Evolutionary conservation across 2,113 vertebrate species (phyloP), one percentile per base, ranked within the genome.

Genomic region (Deroptyus accipitrinus): DNA sequence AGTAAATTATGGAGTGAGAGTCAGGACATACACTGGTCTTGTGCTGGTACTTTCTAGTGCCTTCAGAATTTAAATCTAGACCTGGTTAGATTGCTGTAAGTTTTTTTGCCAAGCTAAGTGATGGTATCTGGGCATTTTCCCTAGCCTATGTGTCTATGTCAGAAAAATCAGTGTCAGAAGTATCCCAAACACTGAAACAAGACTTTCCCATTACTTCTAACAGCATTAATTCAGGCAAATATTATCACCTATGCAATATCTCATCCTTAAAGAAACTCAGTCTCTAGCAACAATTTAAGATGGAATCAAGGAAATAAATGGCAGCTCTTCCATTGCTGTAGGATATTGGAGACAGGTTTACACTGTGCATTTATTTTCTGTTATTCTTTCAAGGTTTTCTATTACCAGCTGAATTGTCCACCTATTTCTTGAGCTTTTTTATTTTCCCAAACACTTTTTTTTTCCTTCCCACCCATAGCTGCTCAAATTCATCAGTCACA

Each of bases 401-500:
- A 18, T 79, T 94, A 80, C 49, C 76, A 88, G 48, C 57, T 90
- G 89, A 95, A 95, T 49, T 96, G 59, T 86, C 82, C 92, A 22
- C 33, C 16, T 97, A 54, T 88, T 90, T 94, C 78, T 82, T 85
- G 44, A 96, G 55, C 69, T 95, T 94, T 72, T n/a, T 51, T 87
- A 75, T 78, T 96, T 96, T 84, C 44, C 63, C 46, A 88, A 90
- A 85, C 25, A 13, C 1, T 33, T 66, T 63, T 83, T 93, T 83
- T 46, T 24, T 8, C 33, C 54, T 93, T 69, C 83, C 44, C 62
- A 61, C 46, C 39, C 61, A 27, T 93, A 91, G 92, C 93, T 95
- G 61, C 81, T 95, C 68, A 96, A 94, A 97, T 86, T 86, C 61
- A 92, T 93, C 87, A 96, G 83, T 96, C 62, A 81, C 52, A 94